Evolutionary conservation across 92 coral and sea anemone genomes (phyloP).

Genomic region (Palythoa grandis): DNA sequence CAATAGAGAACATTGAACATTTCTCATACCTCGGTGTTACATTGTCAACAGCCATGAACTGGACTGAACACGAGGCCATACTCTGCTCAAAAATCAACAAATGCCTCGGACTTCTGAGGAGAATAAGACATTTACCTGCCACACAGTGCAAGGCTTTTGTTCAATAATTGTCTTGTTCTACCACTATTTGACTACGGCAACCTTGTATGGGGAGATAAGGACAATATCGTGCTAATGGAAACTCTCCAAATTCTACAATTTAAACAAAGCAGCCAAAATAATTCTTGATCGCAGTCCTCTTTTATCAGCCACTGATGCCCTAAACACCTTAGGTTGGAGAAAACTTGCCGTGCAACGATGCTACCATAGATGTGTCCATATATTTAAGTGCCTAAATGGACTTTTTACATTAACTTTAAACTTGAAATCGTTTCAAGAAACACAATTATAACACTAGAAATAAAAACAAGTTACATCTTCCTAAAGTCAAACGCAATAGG

Average conservation of each 20-base stretch:
- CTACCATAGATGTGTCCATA: constrained; percentile 27
- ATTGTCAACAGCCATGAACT: constrained; percentile 34
- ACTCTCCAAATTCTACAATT: no score
- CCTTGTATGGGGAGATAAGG: no score
- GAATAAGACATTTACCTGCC: no score
- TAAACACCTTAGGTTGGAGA: no score
- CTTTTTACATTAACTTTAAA: constrained; percentile 19
- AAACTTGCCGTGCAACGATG: constrained; percentile 20
- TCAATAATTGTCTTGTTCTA: no score
- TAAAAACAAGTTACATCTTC: constrained; percentile 13
- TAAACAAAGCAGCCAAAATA: constrained; percentile 8
- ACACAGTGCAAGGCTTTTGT: no score
- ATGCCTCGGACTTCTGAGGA: constrained; percentile 33
- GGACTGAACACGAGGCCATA: constrained; percentile 37
- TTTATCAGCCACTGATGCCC: constrained; percentile 3
- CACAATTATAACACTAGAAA: no score
- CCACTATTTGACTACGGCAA: no score
- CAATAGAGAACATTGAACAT: constrained; percentile 30
- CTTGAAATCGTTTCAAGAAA: constrained; percentile 34
- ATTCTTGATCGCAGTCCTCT: constrained; percentile 8
- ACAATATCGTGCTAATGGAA: no score
- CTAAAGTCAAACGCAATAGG: constrained; percentile 37
- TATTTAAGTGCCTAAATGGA: constrained; percentile 34
- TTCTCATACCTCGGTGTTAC: constrained; percentile 45
- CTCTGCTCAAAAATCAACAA: constrained; percentile 37